Conservation (phyloP, 2,113 vertebrate genomes). For the Girardinichthys multiradiatus region DNA sequence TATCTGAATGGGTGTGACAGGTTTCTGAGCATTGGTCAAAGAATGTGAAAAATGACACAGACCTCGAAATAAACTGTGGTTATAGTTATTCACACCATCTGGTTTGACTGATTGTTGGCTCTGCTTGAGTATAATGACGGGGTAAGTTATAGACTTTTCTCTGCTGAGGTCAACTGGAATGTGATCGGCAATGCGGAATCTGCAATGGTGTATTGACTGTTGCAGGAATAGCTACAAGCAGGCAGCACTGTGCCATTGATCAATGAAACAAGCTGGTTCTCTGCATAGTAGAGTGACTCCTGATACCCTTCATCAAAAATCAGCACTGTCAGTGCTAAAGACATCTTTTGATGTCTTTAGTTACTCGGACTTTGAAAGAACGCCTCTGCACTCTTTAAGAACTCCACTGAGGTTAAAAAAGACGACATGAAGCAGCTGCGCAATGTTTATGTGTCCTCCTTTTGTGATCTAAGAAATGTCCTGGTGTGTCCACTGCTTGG, state of each 20-base stretch:
- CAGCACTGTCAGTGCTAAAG: slow-evolving; percentile 50
- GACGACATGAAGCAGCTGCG: slow-evolving; percentile 78
- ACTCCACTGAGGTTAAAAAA: slow-evolving; percentile 33
- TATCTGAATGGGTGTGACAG: not conserved
- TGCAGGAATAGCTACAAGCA: slow-evolving; percentile 73
- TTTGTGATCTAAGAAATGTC: slow-evolving; percentile 63
- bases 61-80: not conserved
- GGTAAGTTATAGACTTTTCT: slow-evolving; percentile 49
- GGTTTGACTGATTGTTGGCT: slow-evolving; percentile 35
- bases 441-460: slow-evolving; percentile 76
- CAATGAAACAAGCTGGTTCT: slow-evolving; percentile 69
- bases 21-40: not conserved
- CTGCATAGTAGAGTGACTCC: slow-evolving; percentile 52
- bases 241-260: slow-evolving; percentile 64
- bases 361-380: slow-evolving; percentile 11
- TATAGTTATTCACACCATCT: slow-evolving; percentile 3
- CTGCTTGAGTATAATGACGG: slow-evolving; percentile 53
- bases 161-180: slow-evolving; percentile 74
- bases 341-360: slow-evolving; percentile 1
- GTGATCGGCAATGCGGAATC: slow-evolving; percentile 58
- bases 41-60: not conserved
- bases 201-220: slow-evolving; percentile 74
- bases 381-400: slow-evolving; percentile 45
- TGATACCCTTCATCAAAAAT: slow-evolving; percentile 31
- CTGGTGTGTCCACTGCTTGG: slow-evolving; percentile 70